phyloP scores from a whole-genome alignment of 2,113 vertebrate species.

The Leptobrachium leishanense region DNA sequence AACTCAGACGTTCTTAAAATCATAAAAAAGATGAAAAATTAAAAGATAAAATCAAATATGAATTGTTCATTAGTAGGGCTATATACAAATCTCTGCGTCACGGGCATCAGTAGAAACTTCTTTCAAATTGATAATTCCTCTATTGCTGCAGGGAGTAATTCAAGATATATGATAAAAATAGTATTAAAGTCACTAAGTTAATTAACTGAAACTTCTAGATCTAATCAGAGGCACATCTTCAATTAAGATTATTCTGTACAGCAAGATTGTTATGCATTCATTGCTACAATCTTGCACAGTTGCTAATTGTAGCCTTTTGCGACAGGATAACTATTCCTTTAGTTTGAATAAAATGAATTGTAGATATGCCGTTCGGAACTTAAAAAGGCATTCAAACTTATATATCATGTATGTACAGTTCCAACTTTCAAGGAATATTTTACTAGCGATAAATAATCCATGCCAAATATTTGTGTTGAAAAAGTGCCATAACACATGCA shows the following conservation, averaged over 20 bases:
- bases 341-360: too few relatives aligned
- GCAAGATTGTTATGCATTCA: background rate
- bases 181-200: background rate
- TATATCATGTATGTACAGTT: too few relatives aligned
- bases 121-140: background rate
- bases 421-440: too few relatives aligned
- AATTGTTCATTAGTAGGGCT: background rate
- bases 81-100: background rate
- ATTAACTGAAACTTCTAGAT: background rate
- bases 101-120: background rate
- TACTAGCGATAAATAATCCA: too few relatives aligned
- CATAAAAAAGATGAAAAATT: background rate
- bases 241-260: background rate
- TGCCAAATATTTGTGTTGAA: too few relatives aligned
- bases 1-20: background rate
- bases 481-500: too few relatives aligned
- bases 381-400: too few relatives aligned
- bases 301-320: background rate
- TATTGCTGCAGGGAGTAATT: background rate
- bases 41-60: background rate
- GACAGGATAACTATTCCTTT: background rate
- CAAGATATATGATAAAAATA: constrained; percentile 1
- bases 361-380: too few relatives aligned
- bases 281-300: background rate
- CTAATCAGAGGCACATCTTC: background rate